These are phyloP conservation scores for Phrynocephalus vlangalii DNA, from an alignment of 2,797 vertebrate species.

Conservation along the genomic window DNA sequence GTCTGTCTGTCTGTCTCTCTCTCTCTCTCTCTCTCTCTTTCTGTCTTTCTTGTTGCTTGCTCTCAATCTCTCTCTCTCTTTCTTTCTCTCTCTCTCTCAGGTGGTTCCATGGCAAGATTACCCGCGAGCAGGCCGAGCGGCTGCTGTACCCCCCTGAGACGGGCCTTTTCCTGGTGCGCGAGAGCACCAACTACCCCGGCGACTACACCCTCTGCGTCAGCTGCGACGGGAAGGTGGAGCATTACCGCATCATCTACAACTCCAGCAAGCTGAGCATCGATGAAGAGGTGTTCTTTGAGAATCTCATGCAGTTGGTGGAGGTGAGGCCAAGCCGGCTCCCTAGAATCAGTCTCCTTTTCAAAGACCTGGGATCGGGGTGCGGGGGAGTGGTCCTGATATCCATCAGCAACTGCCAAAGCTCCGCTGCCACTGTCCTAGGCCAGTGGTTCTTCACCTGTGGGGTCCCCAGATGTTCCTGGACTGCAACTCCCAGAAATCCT, in stretches of 20 bases:
- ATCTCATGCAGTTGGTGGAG: constrained; percentile 99
- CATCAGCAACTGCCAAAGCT: no score
- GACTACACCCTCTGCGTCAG: constrained; percentile 99
- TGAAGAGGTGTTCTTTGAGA: constrained; percentile 93
- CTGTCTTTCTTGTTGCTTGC: no score
- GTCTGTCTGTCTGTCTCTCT: no score
- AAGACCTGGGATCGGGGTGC: no score
- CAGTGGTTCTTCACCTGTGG: no score
- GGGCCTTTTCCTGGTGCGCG: constrained; percentile 93
- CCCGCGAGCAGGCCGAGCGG: constrained; percentile 89
- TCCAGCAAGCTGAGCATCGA: constrained; percentile 95
- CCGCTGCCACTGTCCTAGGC: no score
- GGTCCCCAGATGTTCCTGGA: no score
- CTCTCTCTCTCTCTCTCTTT: no score
- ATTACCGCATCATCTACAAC: constrained; percentile 96
- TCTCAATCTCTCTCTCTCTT: no score
- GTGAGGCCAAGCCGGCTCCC: constrained; percentile 72
- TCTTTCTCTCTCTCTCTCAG: constrained; percentile 62
- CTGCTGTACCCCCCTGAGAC: constrained; percentile 91
- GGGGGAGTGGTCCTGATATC: no score
- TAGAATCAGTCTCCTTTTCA: neutral
- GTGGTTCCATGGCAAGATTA: constrained; percentile 99
- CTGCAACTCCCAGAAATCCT: no score
- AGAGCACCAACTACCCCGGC: constrained; percentile 98
- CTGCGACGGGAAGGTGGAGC: constrained; percentile 97